Percentiles rank a stretch among this genome's conserved stretches.
Evolutionary conservation across 2,113 vertebrate genomes (phyloP).

Genomic region (Felis chaus): DNA sequence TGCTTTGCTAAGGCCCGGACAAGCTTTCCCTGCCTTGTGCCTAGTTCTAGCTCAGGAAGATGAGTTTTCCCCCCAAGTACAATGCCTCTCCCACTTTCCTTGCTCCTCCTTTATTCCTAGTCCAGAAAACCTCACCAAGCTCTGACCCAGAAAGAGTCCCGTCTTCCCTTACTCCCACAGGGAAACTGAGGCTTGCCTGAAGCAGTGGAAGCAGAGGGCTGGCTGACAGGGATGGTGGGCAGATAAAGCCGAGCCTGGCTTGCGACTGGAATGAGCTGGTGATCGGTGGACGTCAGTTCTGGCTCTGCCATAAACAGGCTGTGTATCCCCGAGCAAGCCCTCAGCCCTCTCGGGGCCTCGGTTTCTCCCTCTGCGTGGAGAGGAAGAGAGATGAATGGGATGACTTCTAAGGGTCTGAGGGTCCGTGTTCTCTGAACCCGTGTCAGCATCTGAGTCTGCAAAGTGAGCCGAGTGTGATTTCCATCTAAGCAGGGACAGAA

Average conservation of each 20-base stretch:
- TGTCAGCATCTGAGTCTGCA: neutral
- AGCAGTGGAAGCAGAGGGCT: neutral
- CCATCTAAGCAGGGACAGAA: neutral
- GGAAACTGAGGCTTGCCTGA: constrained; percentile 29
- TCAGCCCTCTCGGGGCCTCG: neutral
- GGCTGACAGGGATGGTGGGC: neutral
- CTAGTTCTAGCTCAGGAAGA: neutral
- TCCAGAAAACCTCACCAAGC: neutral
- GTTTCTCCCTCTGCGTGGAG: neutral
- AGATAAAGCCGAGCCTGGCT: neutral
- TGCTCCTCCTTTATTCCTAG: neutral
- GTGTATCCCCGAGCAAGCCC: neutral
- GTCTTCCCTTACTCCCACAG: neutral
- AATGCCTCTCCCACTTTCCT: neutral
- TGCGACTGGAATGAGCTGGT: neutral
- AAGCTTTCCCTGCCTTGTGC: neutral
- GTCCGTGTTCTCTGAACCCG: neutral
- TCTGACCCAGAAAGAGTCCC: neutral
- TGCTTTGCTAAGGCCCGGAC: neutral
- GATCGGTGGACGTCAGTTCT: neutral
- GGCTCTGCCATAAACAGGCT: neutral
- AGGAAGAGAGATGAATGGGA: neutral
- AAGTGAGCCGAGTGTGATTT: neutral
- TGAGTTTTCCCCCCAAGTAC: neutral
- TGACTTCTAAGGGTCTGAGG: neutral